These are phyloP conservation scores for Homalodisca vitripennis DNA, from an alignment of 1,140 invertebrate genomes.

Conservation along the genomic window DNA sequence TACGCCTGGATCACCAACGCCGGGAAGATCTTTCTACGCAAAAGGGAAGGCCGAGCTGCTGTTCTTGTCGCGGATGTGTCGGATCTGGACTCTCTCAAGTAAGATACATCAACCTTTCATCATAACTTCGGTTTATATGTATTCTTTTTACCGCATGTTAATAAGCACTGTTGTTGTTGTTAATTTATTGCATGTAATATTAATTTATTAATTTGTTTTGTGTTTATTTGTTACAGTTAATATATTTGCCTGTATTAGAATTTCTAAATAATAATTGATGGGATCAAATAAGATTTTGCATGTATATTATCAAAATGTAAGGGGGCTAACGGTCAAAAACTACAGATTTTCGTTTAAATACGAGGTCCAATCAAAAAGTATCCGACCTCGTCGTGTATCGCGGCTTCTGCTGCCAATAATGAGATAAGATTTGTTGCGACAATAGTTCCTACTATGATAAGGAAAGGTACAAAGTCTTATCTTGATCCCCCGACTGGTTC, in stretches of 20 bases:
- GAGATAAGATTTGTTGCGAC: too few relatives aligned
- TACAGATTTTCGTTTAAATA: conserved; percentile 5
- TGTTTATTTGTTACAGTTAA: too few relatives aligned
- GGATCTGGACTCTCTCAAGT: background rate
- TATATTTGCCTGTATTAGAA: background rate
- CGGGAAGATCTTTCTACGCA: background rate
- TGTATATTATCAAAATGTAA: conserved; percentile 11
- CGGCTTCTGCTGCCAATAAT: too few relatives aligned
- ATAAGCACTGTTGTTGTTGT: background rate
- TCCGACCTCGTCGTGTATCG: too few relatives aligned
- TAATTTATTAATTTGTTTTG: background rate
- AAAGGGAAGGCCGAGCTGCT: background rate
- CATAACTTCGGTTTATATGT: background rate
- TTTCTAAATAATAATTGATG: background rate
- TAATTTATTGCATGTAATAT: background rate
- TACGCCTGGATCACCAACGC: background rate
- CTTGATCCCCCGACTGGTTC: too few relatives aligned
- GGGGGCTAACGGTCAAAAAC: background rate
- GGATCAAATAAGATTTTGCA: background rate
- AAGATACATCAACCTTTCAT: background rate
- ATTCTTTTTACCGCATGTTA: background rate
- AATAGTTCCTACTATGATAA: too few relatives aligned
- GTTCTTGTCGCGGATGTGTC: background rate
- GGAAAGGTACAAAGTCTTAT: too few relatives aligned
- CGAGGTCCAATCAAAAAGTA: too few relatives aligned